Base-by-base conservation (phyloP, 1,140 invertebrate species). In the Pinna nobilis region DNA sequence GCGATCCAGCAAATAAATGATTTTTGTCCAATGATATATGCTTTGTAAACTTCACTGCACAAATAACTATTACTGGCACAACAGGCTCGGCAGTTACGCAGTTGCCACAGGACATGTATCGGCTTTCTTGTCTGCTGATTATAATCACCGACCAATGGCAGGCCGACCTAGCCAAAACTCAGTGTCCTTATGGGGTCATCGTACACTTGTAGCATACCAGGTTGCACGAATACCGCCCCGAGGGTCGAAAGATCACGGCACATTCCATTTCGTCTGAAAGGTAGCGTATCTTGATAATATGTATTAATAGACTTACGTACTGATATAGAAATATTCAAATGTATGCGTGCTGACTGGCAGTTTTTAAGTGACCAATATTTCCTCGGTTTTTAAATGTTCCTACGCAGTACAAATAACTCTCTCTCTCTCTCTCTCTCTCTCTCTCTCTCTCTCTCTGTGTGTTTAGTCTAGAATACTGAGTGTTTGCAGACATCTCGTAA, bases 131-230 rank as follows among this genome's bases (percentile, higher is more conserved):
- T 59, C 55, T 59, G 55, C 55, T 59, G 37, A n/a, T 59, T 33
- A 35, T 30, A 35, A 59, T 33, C 33, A 33, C 55, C 20, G 30
- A 59, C 55, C 55, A 59, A 59, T 59, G 55, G 55, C 55, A 59
- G 55, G 55, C 55, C 55, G 55, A 35, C 55, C 33, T 33, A 33
- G 37, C 55, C 55, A 33, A 30, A 33, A 59, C 55, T 35, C 55
- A 30, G 30, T 33, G 55, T 59, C 55, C 55, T 59, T 59, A 59
- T 59, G 55, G 55, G 55, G 55, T 59, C 55, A 59, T 30, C 55
- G 33, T 33, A 25, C 30, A 59, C 37, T 59, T 30, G 33, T 35
- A 30, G 37, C 55, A 59, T 33, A 59, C 55, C 37, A 33, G 55
- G 55, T 59, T 59, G 55, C 55, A 33, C 37, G 37, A 59, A 59